Evolutionary conservation across 2,888 invertebrate species (phyloP).

Genomic region (Oxycera nigricornis): DNA sequence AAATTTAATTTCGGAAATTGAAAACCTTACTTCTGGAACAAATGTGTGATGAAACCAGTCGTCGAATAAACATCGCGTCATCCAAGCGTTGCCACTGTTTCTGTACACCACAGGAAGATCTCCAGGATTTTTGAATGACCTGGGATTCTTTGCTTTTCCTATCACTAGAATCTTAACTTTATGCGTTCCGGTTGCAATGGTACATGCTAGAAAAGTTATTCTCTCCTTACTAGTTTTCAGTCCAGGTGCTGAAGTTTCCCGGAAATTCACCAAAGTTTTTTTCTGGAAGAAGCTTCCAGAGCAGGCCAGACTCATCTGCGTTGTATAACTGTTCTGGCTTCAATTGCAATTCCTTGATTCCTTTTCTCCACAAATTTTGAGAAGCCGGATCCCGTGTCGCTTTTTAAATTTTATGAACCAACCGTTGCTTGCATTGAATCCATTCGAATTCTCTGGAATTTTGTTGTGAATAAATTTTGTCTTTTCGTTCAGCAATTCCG

Average conservation of each 20-base stretch:
- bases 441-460: background rate
- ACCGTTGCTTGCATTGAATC: too few relatives aligned
- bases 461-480: background rate
- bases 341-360: conserved; percentile 17
- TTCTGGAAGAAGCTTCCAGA: too few relatives aligned
- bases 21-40: conserved; percentile 37
- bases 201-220: conserved; percentile 22
- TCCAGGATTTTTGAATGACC: conserved; percentile 44
- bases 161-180: conserved; percentile 14
- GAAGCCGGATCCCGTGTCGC: conserved; percentile 5
- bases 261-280: conserved; percentile 7
- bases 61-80: conserved; percentile 47
- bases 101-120: conserved; percentile 52
- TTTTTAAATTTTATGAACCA: background rate
- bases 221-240: conserved; percentile 18
- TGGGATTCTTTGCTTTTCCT: conserved; percentile 25
- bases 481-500: too few relatives aligned
- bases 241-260: conserved; percentile 27
- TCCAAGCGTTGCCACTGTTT: conserved; percentile 46
- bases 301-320: background rate
- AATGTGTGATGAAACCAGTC: conserved; percentile 40
- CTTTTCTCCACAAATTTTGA: conserved; percentile 20
- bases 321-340: conserved; percentile 19
- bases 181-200: conserved; percentile 21
- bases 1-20: conserved; percentile 1